Evolutionary conservation across 2,888 invertebrate genomes (phyloP).

Genomic region (Sycophila texana): DNA sequence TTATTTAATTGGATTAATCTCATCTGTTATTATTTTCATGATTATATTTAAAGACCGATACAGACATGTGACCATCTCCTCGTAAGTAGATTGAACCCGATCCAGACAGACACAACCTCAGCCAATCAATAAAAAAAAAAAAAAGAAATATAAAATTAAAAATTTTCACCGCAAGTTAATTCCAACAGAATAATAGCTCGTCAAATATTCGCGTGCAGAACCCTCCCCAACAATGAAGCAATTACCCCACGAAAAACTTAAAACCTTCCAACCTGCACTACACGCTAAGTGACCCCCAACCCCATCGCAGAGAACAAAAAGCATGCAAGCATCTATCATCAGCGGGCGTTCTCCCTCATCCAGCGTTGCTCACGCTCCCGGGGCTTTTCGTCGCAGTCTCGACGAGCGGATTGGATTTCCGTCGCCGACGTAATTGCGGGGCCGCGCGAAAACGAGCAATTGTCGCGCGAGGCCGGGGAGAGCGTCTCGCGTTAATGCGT

Average conservation of each 20-base stretch:
- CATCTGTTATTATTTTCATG: too few relatives aligned
- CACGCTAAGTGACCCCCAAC: neutral
- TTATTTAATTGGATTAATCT: too few relatives aligned
- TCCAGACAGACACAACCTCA: too few relatives aligned
- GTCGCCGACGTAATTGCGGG: neutral
- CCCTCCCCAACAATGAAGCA: too few relatives aligned
- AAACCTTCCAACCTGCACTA: neutral
- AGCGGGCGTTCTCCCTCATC: neutral
- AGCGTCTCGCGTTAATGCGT: conserved; percentile 21
- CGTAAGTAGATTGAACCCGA: neutral
- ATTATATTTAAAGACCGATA: too few relatives aligned
- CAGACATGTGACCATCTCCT: too few relatives aligned
- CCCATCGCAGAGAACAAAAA: neutral
- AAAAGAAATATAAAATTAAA: too few relatives aligned
- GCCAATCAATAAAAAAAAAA: too few relatives aligned
- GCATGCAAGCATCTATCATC: neutral
- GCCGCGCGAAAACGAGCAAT: conserved; percentile 28
- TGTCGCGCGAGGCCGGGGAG: conserved; percentile 18
- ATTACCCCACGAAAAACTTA: too few relatives aligned
- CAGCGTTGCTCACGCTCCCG: neutral
- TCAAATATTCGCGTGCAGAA: too few relatives aligned
- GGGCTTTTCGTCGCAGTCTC: neutral
- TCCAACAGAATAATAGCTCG: too few relatives aligned
- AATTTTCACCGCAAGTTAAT: too few relatives aligned
- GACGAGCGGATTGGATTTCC: conserved; percentile 45